phyloP scores from a whole-genome alignment of 1,140 invertebrate species.

The Melanaphis sacchari region DNA sequence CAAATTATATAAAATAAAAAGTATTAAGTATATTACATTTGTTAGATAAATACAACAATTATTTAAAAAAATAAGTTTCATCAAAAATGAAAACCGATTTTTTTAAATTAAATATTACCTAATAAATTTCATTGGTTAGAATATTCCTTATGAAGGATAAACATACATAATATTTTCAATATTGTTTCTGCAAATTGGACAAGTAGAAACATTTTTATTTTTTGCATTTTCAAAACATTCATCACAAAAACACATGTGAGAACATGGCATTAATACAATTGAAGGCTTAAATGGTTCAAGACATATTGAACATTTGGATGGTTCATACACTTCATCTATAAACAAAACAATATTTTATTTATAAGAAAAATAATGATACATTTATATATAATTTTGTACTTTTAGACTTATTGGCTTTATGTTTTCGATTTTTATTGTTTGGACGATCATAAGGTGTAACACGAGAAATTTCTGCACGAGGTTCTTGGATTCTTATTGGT shows the following conservation, averaged over 20 bases:
- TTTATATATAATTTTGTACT: background rate
- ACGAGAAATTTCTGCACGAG: background rate
- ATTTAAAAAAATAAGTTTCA: background rate
- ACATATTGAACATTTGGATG: conserved; percentile 29
- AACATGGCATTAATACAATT: conserved; percentile 10
- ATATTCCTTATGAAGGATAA: conserved; percentile 8
- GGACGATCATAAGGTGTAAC: no score
- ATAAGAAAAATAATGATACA: background rate
- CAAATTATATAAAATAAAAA: background rate
- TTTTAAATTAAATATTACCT: background rate
- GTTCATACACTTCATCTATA: background rate
- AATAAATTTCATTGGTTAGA: background rate
- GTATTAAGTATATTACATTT: background rate
- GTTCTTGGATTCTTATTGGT: background rate
- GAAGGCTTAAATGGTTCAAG: conserved; percentile 32
- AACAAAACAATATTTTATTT: background rate
- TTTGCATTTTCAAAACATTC: background rate
- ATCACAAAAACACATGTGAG: conserved; percentile 34
- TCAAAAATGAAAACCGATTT: background rate
- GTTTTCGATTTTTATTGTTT: background rate
- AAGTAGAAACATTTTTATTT: background rate
- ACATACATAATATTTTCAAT: background rate
- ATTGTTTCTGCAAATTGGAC: conserved; percentile 24
- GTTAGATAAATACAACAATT: background rate
- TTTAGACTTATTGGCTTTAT: background rate